These are phyloP conservation scores for Ormyrus pomaceus DNA, from an alignment of 2,888 invertebrate genomes.

Conservation along the genomic window DNA sequence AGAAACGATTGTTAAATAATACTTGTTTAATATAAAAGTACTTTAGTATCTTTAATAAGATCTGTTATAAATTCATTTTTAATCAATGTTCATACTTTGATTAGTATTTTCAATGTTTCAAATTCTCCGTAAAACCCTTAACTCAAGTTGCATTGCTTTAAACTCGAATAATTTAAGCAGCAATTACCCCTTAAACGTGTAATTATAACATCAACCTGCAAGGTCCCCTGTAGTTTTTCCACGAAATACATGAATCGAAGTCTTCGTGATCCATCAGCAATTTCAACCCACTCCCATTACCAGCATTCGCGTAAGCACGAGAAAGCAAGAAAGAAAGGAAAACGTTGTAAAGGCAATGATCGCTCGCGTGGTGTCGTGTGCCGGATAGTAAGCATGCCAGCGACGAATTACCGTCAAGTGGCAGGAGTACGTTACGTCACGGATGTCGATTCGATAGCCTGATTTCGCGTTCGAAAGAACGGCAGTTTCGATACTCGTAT, in stretches of 20 bases:
- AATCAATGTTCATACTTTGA: no score
- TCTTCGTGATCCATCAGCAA: constrained; percentile 1
- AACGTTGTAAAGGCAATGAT: constrained; percentile 16
- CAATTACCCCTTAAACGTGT: no score
- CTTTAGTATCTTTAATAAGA: no score
- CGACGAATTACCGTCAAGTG: constrained; percentile 71
- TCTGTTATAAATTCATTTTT: no score
- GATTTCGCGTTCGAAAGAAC: constrained; percentile 63
- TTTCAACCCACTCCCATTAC: constrained; percentile 7
- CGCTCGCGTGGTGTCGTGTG: constrained; percentile 66
- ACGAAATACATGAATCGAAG: constrained; percentile 1
- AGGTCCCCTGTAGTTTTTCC: neutral
- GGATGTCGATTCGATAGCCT: constrained; percentile 72
- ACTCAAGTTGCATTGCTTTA: no score
- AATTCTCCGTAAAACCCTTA: no score
- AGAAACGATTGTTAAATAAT: no score
- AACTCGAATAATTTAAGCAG: no score
- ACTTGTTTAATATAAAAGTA: no score
- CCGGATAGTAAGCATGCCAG: constrained; percentile 69
- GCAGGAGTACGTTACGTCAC: constrained; percentile 68
- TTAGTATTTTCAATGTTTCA: no score
- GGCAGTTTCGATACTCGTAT: constrained; percentile 66
- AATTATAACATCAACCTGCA: no score
- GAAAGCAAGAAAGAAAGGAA: constrained; percentile 8
- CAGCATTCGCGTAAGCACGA: neutral